Evolutionary conservation across 2,888 invertebrate species (phyloP), one percentile per base, ranked within the genome.

Genomic region (Troglohyphantes excavatus): DNA sequence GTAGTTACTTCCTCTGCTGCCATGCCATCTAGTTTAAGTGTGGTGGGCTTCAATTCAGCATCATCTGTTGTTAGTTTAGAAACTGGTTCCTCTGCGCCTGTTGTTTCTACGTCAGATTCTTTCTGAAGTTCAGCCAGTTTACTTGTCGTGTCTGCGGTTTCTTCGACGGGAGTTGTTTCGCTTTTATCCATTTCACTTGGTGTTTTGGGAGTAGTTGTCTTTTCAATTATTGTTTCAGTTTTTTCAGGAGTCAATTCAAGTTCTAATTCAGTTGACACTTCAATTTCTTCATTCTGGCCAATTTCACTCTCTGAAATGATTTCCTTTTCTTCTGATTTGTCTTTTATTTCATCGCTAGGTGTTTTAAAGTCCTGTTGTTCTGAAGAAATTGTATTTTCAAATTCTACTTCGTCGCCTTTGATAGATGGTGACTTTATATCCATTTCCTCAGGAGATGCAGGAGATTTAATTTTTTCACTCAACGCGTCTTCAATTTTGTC

Each of bases 151-250:
- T n/a, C n/a, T n/a, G n/a, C n/a, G n/a, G n/a, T n/a, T 68, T 72
- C 43, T 21, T 68, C 19, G 2, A 6, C 17, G 9, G 59, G 17
- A 39, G 7, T 2, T 0, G 82, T 2, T 13, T 67, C 70, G 0
- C 6, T n/a, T 82, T 82, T 43, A 1, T 79, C 29, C 29, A n/a
- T n/a, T n/a, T 67, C 27, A 19, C 5, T 67, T 67, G 79, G 26
- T 23, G 9, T 13, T 81, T 81, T 33, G 3, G 3, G 3, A 33
- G 33, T 33, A 33, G 9, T 9, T 6, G 9, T 81, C 0, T 17
- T 5, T 39, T 46, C 0, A 3, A 7, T 46, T 19, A 27, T 27
- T 59, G 59, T 27, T 26, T 46, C 72, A n/a, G 21, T 72, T 21
- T 29, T 27, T 68, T 67, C 26, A 11, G n/a, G n/a, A n/a, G n/a